Evolutionary conservation across 2,113 vertebrate species (phyloP).

Genomic region (Lampris megalopsis): DNA sequence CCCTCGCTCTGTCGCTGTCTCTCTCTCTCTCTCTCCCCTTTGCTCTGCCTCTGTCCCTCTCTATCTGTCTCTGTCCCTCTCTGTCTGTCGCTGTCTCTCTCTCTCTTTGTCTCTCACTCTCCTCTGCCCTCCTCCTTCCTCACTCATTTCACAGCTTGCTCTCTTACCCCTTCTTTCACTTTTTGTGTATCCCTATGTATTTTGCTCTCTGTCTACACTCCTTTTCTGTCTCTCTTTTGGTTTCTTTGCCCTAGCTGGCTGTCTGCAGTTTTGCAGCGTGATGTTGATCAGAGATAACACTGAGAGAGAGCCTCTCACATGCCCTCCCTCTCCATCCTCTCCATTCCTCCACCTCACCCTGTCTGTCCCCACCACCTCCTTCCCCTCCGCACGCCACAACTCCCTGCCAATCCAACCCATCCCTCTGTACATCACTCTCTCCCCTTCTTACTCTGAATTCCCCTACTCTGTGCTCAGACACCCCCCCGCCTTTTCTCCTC

Average conservation of each 20-base stretch:
- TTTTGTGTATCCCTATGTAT: not conserved
- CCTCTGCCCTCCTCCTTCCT: not conserved
- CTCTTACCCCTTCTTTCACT: not conserved
- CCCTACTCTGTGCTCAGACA: slow-evolving; percentile 28
- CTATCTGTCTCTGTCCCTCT: not conserved
- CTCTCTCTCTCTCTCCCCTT: not conserved
- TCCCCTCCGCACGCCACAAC: not conserved
- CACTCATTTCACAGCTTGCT: not conserved
- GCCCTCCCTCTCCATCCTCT: too few species aligned
- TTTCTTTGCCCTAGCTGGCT: too few species aligned
- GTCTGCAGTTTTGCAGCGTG: slow-evolving; percentile 1
- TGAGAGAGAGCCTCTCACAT: not conserved
- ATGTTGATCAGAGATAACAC: slow-evolving; percentile 51
- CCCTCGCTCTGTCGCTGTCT: not conserved
- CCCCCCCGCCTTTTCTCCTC: slow-evolving; percentile 5
- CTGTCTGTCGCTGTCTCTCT: not conserved
- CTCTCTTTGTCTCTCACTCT: too few species aligned
- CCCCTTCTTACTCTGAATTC: not conserved
- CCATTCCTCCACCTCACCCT: slow-evolving; percentile 1
- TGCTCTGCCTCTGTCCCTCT: not conserved
- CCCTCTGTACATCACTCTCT: too few species aligned
- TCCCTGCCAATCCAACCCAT: not conserved
- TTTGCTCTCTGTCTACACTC: not conserved
- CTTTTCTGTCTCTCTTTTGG: not conserved
- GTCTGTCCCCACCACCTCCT: too few species aligned